phyloP scores from a whole-genome alignment of 2,113 vertebrate genomes.

The Choloepus hoffmanni region DNA sequence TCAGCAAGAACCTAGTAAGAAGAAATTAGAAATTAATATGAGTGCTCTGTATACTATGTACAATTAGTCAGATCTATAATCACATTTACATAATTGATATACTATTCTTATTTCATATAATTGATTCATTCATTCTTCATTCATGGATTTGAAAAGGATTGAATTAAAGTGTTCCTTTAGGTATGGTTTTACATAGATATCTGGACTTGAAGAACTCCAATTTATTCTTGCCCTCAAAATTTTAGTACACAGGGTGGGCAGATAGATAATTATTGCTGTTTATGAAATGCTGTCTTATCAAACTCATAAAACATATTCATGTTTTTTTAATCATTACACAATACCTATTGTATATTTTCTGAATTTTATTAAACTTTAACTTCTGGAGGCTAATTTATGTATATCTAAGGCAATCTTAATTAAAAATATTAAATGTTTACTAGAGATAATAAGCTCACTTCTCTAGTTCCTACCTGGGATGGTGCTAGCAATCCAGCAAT shows the following conservation, averaged over 20 bases:
- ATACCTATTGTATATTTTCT: not conserved
- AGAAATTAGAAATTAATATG: not conserved
- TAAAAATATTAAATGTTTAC: not conserved
- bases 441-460: not conserved
- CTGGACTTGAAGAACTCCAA: not conserved
- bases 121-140: not conserved
- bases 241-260: not conserved
- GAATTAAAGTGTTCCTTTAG: not conserved
- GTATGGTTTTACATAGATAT: not conserved
- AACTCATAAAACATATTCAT: not conserved
- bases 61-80: not conserved
- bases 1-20: not conserved
- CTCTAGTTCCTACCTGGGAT: not conserved
- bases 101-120: not conserved
- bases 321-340: not conserved
- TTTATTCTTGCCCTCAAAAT: not conserved
- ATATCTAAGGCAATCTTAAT: not conserved
- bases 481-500: not conserved
- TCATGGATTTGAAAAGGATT: not conserved
- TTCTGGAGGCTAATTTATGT: not conserved
- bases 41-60: not conserved
- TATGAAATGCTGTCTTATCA: not conserved
- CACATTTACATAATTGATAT: not conserved
- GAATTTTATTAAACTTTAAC: conserved; percentile 41
- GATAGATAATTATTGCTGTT: not conserved